A percentile compares a stretch with the other conserved stretches of the same genome.
Conservation (phyloP, 1,140 invertebrate genomes). For the Pogonognathellus flavescens region DNA sequence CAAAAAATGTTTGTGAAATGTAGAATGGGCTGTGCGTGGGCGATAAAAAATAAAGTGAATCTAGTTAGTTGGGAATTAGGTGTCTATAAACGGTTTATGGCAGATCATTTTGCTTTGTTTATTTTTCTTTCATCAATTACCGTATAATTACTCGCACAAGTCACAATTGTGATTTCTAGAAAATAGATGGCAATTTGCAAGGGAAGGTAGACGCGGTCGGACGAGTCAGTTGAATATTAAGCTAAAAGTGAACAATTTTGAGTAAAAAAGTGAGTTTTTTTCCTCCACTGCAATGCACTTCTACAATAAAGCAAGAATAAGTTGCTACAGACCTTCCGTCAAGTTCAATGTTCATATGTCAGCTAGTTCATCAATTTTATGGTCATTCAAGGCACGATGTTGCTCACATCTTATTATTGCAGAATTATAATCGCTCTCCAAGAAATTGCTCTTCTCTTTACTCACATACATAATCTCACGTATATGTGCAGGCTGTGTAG, state of each 20-base stretch:
- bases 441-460: no score
- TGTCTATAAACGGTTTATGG: conserved; percentile 7
- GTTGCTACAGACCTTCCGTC: conserved; percentile 23
- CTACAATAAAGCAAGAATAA: not conserved
- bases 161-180: conserved; percentile 5
- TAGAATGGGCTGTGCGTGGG: not conserved
- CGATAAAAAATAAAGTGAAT: conserved; percentile 1
- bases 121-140: conserved; percentile 26
- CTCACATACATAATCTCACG: no score
- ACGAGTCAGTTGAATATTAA: no score
- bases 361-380: conserved; percentile 42
- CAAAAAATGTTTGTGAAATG: conserved; percentile 5
- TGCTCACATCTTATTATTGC: not conserved
- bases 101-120: not conserved
- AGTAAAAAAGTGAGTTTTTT: no score
- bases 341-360: conserved; percentile 32
- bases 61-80: not conserved
- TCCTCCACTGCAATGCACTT: no score
- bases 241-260: no score
- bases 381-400: conserved; percentile 34
- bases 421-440: no score
- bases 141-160: not conserved
- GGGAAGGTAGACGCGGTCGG: not conserved
- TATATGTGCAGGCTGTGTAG: no score
- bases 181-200: not conserved